Conservation (phyloP, 92 coral and sea anemone genomes). For the Muricea muricata region DNA sequence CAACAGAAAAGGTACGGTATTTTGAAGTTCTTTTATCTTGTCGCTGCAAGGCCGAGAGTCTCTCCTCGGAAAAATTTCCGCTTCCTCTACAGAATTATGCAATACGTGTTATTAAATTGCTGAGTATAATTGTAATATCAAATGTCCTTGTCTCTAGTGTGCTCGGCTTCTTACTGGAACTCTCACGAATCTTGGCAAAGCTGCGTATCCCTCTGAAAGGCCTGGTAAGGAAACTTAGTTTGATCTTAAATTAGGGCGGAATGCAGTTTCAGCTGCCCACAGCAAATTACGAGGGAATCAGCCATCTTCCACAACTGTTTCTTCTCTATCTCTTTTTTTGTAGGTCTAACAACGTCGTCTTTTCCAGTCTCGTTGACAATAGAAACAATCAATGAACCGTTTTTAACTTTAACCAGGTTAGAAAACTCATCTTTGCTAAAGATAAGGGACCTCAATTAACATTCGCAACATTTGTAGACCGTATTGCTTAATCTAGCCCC, state of each 20-base stretch:
- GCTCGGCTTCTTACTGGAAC: conserved; percentile 28
- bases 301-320: too few species aligned
- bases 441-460: not conserved
- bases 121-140: not conserved
- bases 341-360: conserved; percentile 84
- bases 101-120: too few species aligned
- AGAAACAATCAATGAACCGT: conserved; percentile 72
- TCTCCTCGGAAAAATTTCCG: too few species aligned
- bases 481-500: too few species aligned
- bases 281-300: too few species aligned
- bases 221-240: not conserved
- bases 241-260: too few species aligned
- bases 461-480: too few species aligned
- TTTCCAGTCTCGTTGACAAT: conserved; percentile 93
- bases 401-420: conserved; percentile 86
- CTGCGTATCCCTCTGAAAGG: not conserved
- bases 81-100: too few species aligned
- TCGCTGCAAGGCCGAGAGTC: too few species aligned
- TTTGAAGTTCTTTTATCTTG: too few species aligned
- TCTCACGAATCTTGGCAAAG: conserved; percentile 4
- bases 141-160: conserved; percentile 4
- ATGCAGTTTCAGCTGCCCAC: too few species aligned
- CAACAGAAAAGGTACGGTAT: conserved; percentile 78
- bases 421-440: too few species aligned
- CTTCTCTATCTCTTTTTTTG: conserved; percentile 20